Base-by-base conservation (phyloP, 2,888 invertebrate species). In the Yponomeuta malinellus region DNA sequence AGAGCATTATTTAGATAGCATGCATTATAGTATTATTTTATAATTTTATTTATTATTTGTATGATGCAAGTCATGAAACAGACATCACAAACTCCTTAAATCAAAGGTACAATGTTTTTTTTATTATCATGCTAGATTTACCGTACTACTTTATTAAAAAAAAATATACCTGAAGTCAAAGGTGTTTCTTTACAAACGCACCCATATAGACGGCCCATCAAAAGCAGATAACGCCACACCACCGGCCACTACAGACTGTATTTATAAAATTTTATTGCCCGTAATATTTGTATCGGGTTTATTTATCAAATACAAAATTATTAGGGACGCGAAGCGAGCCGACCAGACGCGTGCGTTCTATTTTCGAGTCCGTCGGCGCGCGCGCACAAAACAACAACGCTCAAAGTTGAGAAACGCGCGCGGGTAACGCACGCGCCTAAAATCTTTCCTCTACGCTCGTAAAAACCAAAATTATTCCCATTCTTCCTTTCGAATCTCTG, bases 321-420 rank as follows among this genome's bases (percentile, higher is more conserved):
- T 83, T 86, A 84, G 87, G 84, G 84, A 85, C 87, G 86, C 81
- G 76, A 74, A 71, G 81, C 78, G 81, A 76, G 76, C 79, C 77
- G 82, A 76, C 82, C 85, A 87, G 87, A 86, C 87, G 85, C 81
- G 79, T 78, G 75, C 75, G 79, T 76, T 88, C 89, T 89, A 90
- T 82, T 85, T 89, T 82, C 89, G 89, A 77, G 81, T 33, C n/a
- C 65, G 70, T 78, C 79, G 74, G 77, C 84, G 85, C 87, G 85
- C 83, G 86, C 82, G 80, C 85, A 80, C 81, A 86, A 86, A 88
- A 87, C 87, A 88, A 86, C 89, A 80, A 82, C 83, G 80, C 83
- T 86, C 84, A 86, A 84, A 84, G 66, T 85, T 81, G 83, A 81
- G 86, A 83, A 85, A 78, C 81, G 78, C 80, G 77, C 77, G 79